These are phyloP conservation scores for Vireo griseus DNA, from an alignment of 2,797 vertebrate species.

Conservation along the genomic window DNA sequence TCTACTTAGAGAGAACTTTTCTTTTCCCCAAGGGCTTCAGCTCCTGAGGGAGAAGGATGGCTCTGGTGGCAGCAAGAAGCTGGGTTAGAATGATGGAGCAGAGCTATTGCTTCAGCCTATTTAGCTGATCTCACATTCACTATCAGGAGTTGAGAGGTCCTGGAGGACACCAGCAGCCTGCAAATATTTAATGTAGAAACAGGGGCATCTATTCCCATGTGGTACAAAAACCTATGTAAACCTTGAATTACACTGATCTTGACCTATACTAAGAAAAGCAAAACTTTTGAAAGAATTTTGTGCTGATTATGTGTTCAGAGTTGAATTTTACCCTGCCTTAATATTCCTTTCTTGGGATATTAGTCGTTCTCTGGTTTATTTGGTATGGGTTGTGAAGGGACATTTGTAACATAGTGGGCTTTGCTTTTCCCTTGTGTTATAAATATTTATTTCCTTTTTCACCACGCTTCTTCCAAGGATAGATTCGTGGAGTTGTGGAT, in stretches of 20 bases:
- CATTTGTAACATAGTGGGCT: neutral
- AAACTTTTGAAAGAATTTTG: neutral
- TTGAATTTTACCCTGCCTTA: neutral
- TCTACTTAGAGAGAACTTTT: neutral
- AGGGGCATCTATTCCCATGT: accelerated
- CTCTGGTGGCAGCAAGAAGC: neutral
- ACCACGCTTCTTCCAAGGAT: neutral
- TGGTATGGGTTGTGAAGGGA: neutral
- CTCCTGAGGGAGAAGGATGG: neutral
- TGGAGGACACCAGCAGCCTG: neutral
- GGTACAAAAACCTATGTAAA: accelerated
- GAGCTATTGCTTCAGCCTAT: neutral
- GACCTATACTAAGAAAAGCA: neutral
- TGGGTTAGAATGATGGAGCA: neutral
- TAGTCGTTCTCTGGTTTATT: neutral
- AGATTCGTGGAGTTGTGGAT: neutral
- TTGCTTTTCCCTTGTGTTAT: neutral
- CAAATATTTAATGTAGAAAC: neutral
- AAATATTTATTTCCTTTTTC: neutral
- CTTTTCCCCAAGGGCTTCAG: neutral
- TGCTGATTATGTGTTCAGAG: accelerated
- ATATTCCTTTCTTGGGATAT: neutral
- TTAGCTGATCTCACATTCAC: neutral
- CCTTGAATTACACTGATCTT: neutral
- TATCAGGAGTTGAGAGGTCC: neutral